phyloP scores from a whole-genome alignment of 2,888 invertebrate species.

The Ormyrus nitidulus region DNA sequence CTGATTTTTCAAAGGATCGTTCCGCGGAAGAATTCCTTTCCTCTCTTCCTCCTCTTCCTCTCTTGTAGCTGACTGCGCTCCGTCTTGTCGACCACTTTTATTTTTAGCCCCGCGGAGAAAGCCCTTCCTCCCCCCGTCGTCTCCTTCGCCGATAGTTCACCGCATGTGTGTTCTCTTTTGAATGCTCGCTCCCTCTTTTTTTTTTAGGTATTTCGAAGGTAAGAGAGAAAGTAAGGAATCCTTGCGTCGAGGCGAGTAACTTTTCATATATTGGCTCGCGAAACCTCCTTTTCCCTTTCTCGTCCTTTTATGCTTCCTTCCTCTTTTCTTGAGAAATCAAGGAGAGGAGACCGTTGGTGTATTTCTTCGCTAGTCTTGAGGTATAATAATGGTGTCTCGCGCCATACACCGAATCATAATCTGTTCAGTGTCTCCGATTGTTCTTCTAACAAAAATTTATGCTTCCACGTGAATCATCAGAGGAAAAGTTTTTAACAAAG shows the following conservation, averaged over 20 bases:
- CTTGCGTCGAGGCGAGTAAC: slow-evolving; percentile 12
- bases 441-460: too few species aligned
- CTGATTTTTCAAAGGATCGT: slow-evolving; percentile 66
- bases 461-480: too few species aligned
- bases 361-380: slow-evolving; percentile 26
- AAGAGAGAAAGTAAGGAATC: slow-evolving; percentile 8
- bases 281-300: slow-evolving; percentile 4
- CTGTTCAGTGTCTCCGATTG: too few species aligned
- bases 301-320: slow-evolving; percentile 55
- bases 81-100: slow-evolving; percentile 28
- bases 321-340: slow-evolving; percentile 36
- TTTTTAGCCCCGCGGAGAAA: slow-evolving; percentile 7
- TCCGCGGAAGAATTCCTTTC: slow-evolving; percentile 52
- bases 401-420: too few species aligned
- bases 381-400: too few species aligned
- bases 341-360: slow-evolving; percentile 38
- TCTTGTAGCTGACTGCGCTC: not conserved
- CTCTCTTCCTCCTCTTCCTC: not conserved
- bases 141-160: not conserved
- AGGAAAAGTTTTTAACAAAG: too few species aligned
- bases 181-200: not conserved
- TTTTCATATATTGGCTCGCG: slow-evolving; percentile 37
- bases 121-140: not conserved
- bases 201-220: too few species aligned
- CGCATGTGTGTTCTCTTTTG: not conserved